Evolutionary conservation across 1,140 invertebrate genomes (phyloP), one percentile per base, ranked within the genome.

Genomic region (Eueides isabella): DNA sequence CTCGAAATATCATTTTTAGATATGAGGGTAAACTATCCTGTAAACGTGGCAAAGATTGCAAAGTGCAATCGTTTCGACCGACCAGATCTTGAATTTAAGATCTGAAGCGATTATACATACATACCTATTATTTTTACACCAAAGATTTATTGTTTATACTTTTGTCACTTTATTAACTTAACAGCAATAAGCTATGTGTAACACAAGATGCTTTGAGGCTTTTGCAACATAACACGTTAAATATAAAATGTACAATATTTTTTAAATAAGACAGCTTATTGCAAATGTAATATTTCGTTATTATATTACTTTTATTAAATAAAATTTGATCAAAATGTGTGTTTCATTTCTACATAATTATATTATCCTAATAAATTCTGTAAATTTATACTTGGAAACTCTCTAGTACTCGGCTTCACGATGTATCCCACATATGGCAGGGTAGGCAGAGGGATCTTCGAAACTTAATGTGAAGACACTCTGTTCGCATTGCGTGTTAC

Each of bases 131-230:
- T 84, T 84, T 86, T 79, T 89, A 89, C 85, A 91, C 81, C 85
- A 93, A 91, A 89, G 85, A 85, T 83, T 90, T 86, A 55, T 87
- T 92, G 88, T 93, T 92, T 82, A 91, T 93, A 93, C 81, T 88
- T 82, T 90, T 83, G 74, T 87, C 79, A 87, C 79, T 81, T 82
- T 80, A 83, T 79, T 79, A 72, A 82, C 81, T 79, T 72, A 80
- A 80, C 81, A 86, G 79, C 85, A 81, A 85, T 88, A 83, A 87
- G 84, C 80, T 89, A 84, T 85, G 83, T 85, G 77, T 87, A 88
- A 85, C 81, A 85, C 71, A 83, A 87, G 85, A 81, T 76, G 87
- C 75, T 92, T 86, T 84, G 80, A 79, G 83, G 90, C 89, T 92
- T 92, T 86, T 83, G 89, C 91, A 85, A 80, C 75, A 72, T 83